phyloP scores from a whole-genome alignment of 2,113 vertebrate species.

The Anhinga rufa region DNA sequence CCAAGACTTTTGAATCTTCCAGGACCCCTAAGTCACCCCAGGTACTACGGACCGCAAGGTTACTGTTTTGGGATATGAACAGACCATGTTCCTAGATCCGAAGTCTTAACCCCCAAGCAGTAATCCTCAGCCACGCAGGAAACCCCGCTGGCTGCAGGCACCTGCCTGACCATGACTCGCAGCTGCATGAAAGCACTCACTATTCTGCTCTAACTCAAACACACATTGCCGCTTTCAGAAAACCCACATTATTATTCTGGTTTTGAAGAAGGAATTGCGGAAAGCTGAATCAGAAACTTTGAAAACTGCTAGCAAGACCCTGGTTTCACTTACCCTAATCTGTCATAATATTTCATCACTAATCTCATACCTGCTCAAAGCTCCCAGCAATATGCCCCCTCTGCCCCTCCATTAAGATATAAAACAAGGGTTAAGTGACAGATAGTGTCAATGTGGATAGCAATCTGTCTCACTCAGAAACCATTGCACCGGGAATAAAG shows the following conservation, averaged over 20 bases:
- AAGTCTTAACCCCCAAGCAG: neutral
- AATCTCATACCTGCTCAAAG: neutral
- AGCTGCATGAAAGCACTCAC: neutral
- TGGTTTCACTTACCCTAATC: constrained; percentile 30
- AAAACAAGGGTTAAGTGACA: constrained; percentile 53
- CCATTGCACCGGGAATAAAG: neutral
- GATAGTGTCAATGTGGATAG: constrained; percentile 31
- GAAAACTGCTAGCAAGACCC: neutral
- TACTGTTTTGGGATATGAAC: neutral
- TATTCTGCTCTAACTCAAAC: neutral
- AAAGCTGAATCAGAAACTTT: constrained; percentile 40
- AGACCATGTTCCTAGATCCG: neutral
- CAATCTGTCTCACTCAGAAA: constrained; percentile 45
- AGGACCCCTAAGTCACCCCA: neutral
- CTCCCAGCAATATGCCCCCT: neutral
- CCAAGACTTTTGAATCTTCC: neutral
- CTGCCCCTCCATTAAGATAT: constrained; percentile 31
- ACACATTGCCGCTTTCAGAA: constrained; percentile 11
- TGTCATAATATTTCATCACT: constrained; percentile 45
- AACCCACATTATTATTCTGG: neutral
- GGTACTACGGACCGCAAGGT: neutral
- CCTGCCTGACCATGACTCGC: neutral
- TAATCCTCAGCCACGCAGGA: neutral
- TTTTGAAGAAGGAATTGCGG: neutral
- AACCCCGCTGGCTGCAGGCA: neutral